Evolutionary conservation across 2,797 vertebrate species (phyloP).

Genomic region (Micrastur ruficollis): DNA sequence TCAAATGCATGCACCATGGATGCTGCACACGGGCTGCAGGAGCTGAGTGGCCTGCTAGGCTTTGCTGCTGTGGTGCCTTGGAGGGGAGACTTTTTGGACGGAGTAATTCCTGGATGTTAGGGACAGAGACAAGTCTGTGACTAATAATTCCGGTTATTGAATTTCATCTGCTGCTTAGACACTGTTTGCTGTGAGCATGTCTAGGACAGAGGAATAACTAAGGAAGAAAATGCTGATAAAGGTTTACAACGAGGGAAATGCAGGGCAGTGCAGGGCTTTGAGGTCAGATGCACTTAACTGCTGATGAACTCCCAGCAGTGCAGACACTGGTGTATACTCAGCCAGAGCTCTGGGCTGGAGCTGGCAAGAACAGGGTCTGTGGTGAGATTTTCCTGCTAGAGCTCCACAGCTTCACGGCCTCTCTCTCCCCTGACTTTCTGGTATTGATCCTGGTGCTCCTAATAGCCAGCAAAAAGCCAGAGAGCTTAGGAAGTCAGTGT

Average conservation of each 20-base stretch:
- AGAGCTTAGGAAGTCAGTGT: background rate
- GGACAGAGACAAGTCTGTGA: background rate
- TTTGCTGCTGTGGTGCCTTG: background rate
- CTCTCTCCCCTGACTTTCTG: background rate
- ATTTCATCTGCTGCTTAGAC: background rate
- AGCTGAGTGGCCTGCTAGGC: background rate
- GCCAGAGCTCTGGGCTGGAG: background rate
- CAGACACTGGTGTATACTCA: background rate
- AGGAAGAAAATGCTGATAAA: conserved; percentile 3
- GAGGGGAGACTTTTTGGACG: background rate
- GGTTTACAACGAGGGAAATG: background rate
- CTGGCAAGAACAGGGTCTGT: background rate
- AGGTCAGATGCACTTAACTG: background rate
- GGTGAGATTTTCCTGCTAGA: background rate
- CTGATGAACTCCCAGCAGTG: background rate
- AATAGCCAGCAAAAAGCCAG: background rate
- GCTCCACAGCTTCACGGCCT: background rate
- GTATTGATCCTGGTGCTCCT: background rate
- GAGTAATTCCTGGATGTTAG: background rate
- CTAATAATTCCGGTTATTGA: background rate
- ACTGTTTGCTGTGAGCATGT: background rate
- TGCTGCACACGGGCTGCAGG: background rate
- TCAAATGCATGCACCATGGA: background rate
- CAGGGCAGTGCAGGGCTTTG: background rate
- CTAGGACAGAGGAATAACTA: background rate